Evolutionary conservation across 2,113 vertebrate genomes (phyloP).

Genomic region (Panthera uncia): DNA sequence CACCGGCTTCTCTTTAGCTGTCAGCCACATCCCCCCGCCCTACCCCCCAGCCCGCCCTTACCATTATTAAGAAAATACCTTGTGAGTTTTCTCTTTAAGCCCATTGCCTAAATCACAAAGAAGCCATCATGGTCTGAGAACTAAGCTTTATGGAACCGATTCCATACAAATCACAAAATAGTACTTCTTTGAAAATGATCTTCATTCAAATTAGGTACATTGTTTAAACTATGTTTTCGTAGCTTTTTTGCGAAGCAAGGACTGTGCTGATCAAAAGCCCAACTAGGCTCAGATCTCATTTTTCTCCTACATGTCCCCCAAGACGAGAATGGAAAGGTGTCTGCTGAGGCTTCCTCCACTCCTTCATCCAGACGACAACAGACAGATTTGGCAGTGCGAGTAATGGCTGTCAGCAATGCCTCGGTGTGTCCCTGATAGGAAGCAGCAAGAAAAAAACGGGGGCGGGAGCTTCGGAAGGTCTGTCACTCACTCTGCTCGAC

Average conservation of each 20-base stretch:
- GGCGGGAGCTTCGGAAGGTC: neutral
- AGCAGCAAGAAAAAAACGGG: neutral
- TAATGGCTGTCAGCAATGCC: neutral
- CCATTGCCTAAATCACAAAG: neutral
- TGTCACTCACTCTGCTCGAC: neutral
- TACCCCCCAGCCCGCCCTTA: neutral
- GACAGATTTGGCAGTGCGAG: neutral
- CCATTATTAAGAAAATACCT: neutral
- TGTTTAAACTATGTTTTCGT: neutral
- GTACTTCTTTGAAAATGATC: neutral
- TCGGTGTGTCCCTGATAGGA: neutral
- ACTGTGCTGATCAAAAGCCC: neutral
- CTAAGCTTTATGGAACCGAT: neutral
- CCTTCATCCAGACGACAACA: neutral
- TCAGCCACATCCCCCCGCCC: neutral
- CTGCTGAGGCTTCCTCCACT: neutral
- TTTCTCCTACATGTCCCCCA: neutral
- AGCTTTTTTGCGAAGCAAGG: neutral
- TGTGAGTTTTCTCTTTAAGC: neutral
- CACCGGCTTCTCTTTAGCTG: conserved; percentile 12
- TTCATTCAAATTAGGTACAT: neutral
- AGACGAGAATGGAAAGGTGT: neutral
- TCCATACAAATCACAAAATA: neutral
- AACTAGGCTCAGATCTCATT: neutral
- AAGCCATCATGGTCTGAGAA: neutral